Conservation (phyloP, 2,888 invertebrate genomes). For the Agrotis exclamationis region DNA sequence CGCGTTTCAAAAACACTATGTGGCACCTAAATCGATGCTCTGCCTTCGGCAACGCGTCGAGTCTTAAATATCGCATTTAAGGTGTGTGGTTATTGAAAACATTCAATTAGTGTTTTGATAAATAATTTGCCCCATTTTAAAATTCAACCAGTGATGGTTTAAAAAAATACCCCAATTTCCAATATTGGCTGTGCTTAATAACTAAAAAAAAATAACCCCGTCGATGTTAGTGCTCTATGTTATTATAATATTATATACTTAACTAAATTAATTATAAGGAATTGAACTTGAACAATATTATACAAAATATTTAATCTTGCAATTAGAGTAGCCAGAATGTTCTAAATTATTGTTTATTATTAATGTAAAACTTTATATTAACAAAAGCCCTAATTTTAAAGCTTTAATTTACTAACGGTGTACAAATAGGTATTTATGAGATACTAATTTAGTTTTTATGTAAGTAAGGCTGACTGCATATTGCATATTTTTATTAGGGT, state of each 20-base stretch:
- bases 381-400: conserved; percentile 36
- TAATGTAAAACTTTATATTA: conserved; percentile 11
- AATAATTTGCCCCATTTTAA: not conserved
- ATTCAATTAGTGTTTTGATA: not conserved
- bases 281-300: conserved; percentile 44
- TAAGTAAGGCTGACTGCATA: conserved; percentile 27
- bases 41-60: not conserved
- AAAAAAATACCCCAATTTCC: conserved; percentile 17
- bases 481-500: conserved; percentile 11
- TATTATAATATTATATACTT: conserved; percentile 11
- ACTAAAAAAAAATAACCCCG: conserved; percentile 13
- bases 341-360: conserved; percentile 23
- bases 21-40: not conserved
- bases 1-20: not conserved
- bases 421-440: conserved; percentile 37
- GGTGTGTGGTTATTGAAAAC: not conserved
- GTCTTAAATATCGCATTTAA: no score
- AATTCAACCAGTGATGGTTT: not conserved
- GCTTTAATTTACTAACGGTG: conserved; percentile 50
- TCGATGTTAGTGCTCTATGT: conserved; percentile 13
- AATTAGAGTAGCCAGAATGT: conserved; percentile 1
- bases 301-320: conserved; percentile 25
- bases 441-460: conserved; percentile 20
- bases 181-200: conserved; percentile 52
- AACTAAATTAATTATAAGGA: conserved; percentile 32